Percentiles rank a stretch among this genome's conserved stretches.
Evolutionary conservation across 2,797 vertebrate species (phyloP).

Genomic region (Scyliorhinus canicula): DNA sequence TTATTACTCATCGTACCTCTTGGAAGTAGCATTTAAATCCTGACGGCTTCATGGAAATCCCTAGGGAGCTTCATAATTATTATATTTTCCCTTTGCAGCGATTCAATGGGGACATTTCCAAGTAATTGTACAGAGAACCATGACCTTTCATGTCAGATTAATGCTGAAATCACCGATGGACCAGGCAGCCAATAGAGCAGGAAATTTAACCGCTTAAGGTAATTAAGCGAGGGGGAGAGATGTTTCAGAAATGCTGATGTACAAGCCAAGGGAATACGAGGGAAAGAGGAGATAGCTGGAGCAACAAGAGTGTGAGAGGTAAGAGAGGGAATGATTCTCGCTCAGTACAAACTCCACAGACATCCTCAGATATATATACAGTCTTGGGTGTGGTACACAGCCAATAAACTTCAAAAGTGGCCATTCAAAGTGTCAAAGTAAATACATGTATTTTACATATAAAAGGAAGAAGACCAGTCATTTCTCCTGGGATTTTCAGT

Average conservation of each 20-base stretch:
- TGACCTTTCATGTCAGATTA: conserved; percentile 10
- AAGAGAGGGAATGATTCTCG: not conserved
- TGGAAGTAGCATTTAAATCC: not conserved
- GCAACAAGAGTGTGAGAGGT: not conserved
- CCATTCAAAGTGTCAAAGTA: not conserved
- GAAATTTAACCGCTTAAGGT: not conserved
- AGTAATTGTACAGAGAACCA: not conserved
- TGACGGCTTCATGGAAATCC: not conserved
- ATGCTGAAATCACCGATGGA: no score
- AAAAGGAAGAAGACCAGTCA: no score
- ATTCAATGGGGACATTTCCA: not conserved
- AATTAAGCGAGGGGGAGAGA: not conserved
- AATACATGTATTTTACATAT: not conserved
- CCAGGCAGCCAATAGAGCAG: not conserved
- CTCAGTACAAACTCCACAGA: not conserved
- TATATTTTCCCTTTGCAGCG: not conserved
- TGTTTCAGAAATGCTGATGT: not conserved
- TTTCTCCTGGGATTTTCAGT: no score
- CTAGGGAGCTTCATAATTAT: not conserved
- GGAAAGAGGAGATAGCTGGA: not conserved
- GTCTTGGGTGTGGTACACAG: not conserved
- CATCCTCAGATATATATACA: not conserved
- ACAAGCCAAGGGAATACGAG: not conserved
- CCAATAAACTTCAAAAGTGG: not conserved
- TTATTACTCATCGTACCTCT: not conserved